Percentiles rank a stretch among this genome's conserved stretches.
phyloP scores from a whole-genome alignment of 2,888 invertebrate species.

The Pachydiplax longipennis region DNA sequence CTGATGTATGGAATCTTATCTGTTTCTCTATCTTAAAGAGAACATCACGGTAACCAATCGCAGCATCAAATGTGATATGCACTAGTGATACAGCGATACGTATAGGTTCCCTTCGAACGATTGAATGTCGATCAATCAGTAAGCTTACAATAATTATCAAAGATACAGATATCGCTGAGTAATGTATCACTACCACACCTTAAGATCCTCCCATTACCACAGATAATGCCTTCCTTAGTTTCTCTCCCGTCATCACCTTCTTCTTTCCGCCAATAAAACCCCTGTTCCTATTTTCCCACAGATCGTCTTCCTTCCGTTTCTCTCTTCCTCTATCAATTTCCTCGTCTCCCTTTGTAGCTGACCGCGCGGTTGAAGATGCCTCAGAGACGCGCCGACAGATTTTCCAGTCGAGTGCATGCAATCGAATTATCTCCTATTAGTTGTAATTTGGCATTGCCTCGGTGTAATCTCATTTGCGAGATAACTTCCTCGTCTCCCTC shows the following conservation, averaged over 20 bases:
- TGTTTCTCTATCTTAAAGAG: too few relatives aligned
- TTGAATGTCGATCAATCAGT: too few relatives aligned
- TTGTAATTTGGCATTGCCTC: slow-evolving; percentile 29
- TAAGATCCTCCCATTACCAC: too few relatives aligned
- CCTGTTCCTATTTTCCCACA: not conserved
- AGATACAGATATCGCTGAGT: too few relatives aligned
- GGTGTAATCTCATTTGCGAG: slow-evolving; percentile 6
- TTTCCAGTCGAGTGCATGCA: slow-evolving; percentile 16
- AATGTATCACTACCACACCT: too few relatives aligned
- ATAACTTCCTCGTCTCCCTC: not conserved
- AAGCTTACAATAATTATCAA: too few relatives aligned
- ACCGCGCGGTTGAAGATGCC: not conserved
- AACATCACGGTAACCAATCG: too few relatives aligned
- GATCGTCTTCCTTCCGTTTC: not conserved
- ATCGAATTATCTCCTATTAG: slow-evolving; percentile 24
- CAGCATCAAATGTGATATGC: too few relatives aligned
- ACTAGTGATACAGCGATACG: too few relatives aligned
- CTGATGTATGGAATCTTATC: too few relatives aligned
- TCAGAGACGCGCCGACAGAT: not conserved
- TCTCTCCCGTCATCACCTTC: not conserved
- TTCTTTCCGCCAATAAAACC: too few relatives aligned
- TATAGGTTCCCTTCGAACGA: too few relatives aligned
- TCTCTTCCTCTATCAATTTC: not conserved
- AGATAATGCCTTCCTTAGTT: not conserved
- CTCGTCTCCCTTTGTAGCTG: not conserved